Evolutionary conservation across 2,797 vertebrate genomes (phyloP).

Genomic region (Phataginus tricuspis): DNA sequence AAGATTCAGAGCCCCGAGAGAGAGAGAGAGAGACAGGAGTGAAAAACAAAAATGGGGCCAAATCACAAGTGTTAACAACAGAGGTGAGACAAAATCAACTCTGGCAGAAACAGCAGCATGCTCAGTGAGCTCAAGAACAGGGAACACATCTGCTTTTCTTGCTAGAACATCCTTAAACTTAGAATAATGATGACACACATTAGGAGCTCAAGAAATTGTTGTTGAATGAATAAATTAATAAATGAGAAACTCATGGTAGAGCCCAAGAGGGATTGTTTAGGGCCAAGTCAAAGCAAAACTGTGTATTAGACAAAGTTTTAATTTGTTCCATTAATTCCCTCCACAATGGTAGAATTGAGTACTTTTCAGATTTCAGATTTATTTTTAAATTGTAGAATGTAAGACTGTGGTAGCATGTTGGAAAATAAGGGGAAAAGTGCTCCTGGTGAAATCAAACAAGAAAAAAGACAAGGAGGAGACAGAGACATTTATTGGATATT

Average conservation of each 20-base stretch:
- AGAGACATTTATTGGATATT: not conserved
- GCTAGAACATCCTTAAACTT: not conserved
- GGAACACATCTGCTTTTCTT: not conserved
- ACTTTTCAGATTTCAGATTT: constrained; percentile 17
- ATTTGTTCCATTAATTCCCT: not conserved
- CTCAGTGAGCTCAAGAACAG: not conserved
- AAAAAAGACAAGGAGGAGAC: not conserved
- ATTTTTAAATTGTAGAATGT: not conserved
- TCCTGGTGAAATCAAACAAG: not conserved
- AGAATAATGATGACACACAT: not conserved
- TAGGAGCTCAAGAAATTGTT: not conserved
- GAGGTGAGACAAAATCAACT: not conserved
- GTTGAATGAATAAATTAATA: not conserved
- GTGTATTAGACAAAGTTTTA: not conserved
- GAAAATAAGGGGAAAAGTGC: not conserved
- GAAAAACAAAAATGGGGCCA: not conserved
- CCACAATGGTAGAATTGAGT: not conserved
- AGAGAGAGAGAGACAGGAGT: not conserved
- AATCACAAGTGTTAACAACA: not conserved
- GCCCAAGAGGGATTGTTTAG: not conserved
- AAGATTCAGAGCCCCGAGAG: not conserved
- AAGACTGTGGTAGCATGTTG: not conserved
- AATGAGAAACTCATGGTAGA: not conserved
- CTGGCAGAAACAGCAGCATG: not conserved
- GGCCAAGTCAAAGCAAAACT: not conserved